Conservation (phyloP, 2,113 vertebrate genomes). For the Nestor notabilis region DNA sequence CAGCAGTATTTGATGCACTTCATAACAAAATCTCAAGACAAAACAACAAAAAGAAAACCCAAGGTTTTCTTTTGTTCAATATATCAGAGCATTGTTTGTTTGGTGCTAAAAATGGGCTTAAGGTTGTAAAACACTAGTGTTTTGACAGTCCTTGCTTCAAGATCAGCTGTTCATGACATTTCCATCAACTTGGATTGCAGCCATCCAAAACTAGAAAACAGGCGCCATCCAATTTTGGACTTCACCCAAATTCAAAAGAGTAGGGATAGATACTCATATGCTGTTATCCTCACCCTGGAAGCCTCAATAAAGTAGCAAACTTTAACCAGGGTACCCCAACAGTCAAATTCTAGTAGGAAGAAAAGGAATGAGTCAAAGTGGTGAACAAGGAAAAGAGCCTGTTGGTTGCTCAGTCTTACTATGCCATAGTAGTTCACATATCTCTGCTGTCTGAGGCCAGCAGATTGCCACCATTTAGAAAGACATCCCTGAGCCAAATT, state of each 20-base stretch:
- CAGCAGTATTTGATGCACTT: not conserved
- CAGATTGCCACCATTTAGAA: not conserved
- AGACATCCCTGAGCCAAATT: not conserved
- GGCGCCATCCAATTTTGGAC: slow-evolving; percentile 2
- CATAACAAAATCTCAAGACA: not conserved
- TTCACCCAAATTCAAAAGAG: not conserved
- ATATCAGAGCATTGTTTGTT: not conserved
- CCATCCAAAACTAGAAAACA: slow-evolving; percentile 22
- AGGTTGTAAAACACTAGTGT: not conserved
- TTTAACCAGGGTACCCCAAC: not conserved
- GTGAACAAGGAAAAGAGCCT: not conserved
- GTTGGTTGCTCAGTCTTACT: not conserved
- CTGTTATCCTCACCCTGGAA: not conserved
- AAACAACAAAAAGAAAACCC: not conserved
- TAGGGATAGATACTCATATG: not conserved
- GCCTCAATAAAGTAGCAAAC: not conserved
- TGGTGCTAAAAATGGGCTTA: not conserved
- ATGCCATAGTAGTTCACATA: not conserved
- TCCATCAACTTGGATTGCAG: slow-evolving; percentile 11
- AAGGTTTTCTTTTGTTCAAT: not conserved
- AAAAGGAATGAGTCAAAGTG: not conserved
- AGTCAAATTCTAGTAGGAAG: not conserved
- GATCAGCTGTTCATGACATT: slow-evolving; percentile 46
- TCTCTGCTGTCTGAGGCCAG: not conserved
- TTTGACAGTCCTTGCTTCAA: slow-evolving; percentile 1